Evolutionary conservation across 1,140 invertebrate genomes (phyloP).

Genomic region (Apis florea): DNA sequence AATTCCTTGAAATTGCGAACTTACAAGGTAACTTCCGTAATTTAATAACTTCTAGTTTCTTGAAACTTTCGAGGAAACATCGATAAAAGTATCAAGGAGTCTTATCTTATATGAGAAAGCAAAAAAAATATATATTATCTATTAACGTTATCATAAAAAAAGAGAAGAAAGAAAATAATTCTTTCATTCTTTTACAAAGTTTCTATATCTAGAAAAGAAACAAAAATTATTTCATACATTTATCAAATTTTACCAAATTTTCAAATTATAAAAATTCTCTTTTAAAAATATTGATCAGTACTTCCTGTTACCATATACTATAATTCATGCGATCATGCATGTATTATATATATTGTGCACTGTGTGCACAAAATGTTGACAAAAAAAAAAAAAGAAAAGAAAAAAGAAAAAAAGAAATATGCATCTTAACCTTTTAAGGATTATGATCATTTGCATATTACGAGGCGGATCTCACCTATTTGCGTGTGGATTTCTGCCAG

Average conservation of each 20-base stretch:
- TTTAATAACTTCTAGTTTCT: too few species aligned
- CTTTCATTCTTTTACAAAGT: not conserved
- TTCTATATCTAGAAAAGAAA: not conserved
- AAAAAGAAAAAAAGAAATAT: not conserved
- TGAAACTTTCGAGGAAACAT: too few species aligned
- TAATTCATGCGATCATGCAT: not conserved
- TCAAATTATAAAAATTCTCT: not conserved
- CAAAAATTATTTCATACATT: not conserved
- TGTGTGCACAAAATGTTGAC: not conserved
- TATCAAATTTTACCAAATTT: not conserved
- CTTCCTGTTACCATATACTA: not conserved
- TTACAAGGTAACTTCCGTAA: too few species aligned
- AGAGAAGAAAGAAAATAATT: too few species aligned
- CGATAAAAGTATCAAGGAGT: too few species aligned
- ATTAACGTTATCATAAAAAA: too few species aligned
- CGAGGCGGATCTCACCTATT: not conserved
- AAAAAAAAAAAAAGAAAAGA: not conserved
- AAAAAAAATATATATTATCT: too few species aligned
- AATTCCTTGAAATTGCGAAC: too few species aligned
- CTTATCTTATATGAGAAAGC: too few species aligned
- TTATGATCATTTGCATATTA: slow-evolving; percentile 53
- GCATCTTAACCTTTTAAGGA: slow-evolving; percentile 36
- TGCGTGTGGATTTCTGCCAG: slow-evolving; percentile 41
- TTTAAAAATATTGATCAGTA: not conserved
- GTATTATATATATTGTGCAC: too few species aligned